Base-by-base conservation (phyloP, 2,797 vertebrate species). In the Chrosomus eos region DNA sequence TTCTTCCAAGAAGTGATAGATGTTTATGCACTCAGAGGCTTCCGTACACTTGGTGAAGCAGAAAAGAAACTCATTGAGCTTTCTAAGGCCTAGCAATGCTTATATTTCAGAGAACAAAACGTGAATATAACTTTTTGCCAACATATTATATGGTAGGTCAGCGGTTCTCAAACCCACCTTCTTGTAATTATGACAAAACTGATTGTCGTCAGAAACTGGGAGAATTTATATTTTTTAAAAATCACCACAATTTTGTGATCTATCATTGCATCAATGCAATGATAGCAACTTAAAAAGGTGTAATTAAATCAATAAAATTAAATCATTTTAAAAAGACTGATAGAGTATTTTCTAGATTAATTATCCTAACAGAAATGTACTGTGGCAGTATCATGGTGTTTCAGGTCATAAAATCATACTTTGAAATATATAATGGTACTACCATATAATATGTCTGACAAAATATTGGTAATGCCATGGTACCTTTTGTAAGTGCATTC, bases 1-100 rank as follows among this genome's bases (percentile, higher is more conserved):
- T 64, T 76, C 51, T 23, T 48, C 31, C 81, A 58, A 43, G 31
- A 73, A 64, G 11, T 80, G 10, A 81, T 64, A 40, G 36, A 68
- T 73, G 68, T 62, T 71, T 64, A 81, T 55, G 81, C 66, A 70
- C 45, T 21, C 18, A 21, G 16, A 75, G 33, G 51, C n/a, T 68
- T 78, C 14, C 9, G 66, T 60, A 76, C 19, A 58, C 18, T 75
- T 53, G 21, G 19, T 10, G 14, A 21, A 9, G 26, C 19, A 9
- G 38, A 48, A 73, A 21, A 45, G 1, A 43, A 79, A 48, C 7
- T 2, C 0, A 8, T 38, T 76, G 36, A 76, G 7, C 38, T 62
- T 62, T 36, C 53, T n/a, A 23, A 62, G 31, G 31, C 33, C 4
- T 33, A n/a, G 26, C 14, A 36, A 33, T 73, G 55, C 13, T 23